phyloP scores from a whole-genome alignment of 1,140 invertebrate species.

The Zaprionus lachaisei region DNA sequence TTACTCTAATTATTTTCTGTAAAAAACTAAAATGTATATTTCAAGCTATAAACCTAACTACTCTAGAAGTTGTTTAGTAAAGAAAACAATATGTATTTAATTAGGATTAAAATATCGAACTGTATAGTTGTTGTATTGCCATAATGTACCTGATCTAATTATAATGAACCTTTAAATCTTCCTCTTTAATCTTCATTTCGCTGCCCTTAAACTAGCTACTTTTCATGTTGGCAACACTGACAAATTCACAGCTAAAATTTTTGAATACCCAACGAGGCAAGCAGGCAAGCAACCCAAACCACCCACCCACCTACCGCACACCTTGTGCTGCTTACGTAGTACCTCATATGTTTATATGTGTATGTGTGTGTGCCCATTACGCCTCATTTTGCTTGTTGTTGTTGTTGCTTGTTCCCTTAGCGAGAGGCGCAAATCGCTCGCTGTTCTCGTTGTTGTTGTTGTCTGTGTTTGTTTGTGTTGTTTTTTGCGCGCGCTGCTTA shows the following conservation, averaged over 20 bases:
- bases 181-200: not conserved
- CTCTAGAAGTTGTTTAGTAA: no score
- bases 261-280: not conserved
- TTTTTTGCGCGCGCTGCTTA: conserved; percentile 50
- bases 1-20: no score
- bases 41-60: no score
- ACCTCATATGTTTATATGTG: conserved; percentile 10
- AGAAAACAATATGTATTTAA: no score
- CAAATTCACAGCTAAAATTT: not conserved
- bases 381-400: conserved; percentile 49
- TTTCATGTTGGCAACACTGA: not conserved
- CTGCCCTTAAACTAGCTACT: not conserved
- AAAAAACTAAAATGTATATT: no score
- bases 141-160: no score
- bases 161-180: not conserved
- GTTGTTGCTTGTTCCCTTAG: conserved; percentile 55
- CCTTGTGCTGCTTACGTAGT: conserved; percentile 43
- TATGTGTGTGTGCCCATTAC: conserved; percentile 50
- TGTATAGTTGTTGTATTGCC: not conserved
- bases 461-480: conserved; percentile 2
- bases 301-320: conserved; percentile 30
- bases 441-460: conserved; percentile 53
- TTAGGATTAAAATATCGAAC: not conserved
- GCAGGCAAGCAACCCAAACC: not conserved
- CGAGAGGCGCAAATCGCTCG: conserved; percentile 38